phyloP scores from a whole-genome alignment of 2,113 vertebrate species.

The Rhineura floridana region DNA sequence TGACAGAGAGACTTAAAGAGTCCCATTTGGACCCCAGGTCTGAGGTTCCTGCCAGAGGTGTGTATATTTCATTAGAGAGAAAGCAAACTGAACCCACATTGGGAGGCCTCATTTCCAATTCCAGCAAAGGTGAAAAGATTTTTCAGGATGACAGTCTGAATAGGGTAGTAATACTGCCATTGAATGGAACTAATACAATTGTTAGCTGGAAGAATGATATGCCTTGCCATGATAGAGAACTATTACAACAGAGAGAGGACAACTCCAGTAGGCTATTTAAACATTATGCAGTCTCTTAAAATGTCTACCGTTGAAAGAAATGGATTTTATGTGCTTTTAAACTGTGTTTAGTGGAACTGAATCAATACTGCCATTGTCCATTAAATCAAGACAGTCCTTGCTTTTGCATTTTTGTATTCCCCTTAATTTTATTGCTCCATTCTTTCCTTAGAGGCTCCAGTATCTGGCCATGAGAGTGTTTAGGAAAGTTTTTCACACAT shows the following conservation, averaged over 20 bases:
- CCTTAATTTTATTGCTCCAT: constrained; percentile 38
- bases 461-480: constrained; percentile 26
- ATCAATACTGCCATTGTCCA: constrained; percentile 46
- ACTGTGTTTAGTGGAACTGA: constrained; percentile 11
- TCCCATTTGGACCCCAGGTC: too few species aligned
- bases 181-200: neutral
- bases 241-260: neutral
- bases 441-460: constrained; percentile 25
- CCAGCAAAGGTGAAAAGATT: neutral
- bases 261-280: constrained; percentile 1
- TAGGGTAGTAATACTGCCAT: neutral
- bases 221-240: rapidly evolving
- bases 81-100: neutral
- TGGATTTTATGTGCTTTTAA: constrained; percentile 55
- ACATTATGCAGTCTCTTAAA: constrained; percentile 40
- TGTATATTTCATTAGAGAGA: constrained; percentile 27
- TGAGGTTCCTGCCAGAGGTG: too few species aligned
- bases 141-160: neutral
- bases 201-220: neutral
- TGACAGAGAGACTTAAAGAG: too few species aligned
- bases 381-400: constrained; percentile 50
- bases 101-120: constrained; percentile 18
- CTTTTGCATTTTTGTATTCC: constrained; percentile 47
- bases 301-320: constrained; percentile 34
- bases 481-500: constrained; percentile 47